phyloP scores from a whole-genome alignment of 2,113 vertebrate genomes.

The Crotophaga sulcirostris region DNA sequence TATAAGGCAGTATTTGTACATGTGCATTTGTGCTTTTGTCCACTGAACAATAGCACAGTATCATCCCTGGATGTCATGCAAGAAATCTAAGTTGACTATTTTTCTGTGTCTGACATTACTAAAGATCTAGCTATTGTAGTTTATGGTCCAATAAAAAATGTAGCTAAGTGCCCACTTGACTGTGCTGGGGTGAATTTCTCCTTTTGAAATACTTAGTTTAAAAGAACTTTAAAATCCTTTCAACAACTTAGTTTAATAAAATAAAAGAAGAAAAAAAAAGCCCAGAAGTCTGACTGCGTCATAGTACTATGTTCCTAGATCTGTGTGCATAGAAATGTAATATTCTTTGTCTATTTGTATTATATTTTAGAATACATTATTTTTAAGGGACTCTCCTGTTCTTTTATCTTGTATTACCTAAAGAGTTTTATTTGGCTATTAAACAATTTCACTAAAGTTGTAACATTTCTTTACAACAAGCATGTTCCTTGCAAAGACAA shows the following conservation, averaged over 20 bases:
- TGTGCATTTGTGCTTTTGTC: background rate
- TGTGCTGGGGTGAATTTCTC: background rate
- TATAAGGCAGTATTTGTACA: background rate
- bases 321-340: background rate
- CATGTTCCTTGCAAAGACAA: background rate
- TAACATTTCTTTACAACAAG: background rate
- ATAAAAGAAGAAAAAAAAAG: rapidly evolving
- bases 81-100: background rate
- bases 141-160: background rate
- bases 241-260: background rate
- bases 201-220: background rate
- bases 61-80: background rate
- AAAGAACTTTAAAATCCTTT: background rate
- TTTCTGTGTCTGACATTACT: background rate
- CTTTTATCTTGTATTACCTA: background rate
- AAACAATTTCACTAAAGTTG: background rate
- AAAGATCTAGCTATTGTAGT: background rate
- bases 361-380: background rate
- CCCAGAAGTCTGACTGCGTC: background rate
- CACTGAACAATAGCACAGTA: background rate
- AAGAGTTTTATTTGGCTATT: background rate
- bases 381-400: background rate
- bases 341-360: background rate
- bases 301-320: background rate
- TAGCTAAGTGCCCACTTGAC: background rate